Evolutionary conservation across 2,797 vertebrate genomes (phyloP).

Genomic region (Otolemur crassicaudatus): DNA sequence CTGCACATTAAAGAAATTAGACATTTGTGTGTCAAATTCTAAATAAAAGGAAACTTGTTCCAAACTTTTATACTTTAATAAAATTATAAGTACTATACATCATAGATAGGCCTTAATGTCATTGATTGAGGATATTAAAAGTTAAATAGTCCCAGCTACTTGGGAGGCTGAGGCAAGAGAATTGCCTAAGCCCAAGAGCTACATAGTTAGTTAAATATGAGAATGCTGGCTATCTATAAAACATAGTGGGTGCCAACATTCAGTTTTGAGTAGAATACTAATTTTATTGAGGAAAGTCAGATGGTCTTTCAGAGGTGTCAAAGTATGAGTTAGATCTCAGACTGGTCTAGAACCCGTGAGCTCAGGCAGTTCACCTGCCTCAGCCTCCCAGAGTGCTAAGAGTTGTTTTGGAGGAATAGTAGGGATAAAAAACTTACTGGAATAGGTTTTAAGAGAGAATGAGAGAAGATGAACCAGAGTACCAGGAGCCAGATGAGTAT

Average conservation of each 20-base stretch:
- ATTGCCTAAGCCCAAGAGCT: no score
- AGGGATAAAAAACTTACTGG: not conserved
- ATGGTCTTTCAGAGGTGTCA: not conserved
- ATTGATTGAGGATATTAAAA: conserved; percentile 10
- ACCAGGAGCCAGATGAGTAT: not conserved
- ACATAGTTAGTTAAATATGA: not conserved
- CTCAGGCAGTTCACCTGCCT: no score
- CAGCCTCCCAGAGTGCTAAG: no score
- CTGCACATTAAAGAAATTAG: not conserved
- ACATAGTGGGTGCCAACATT: not conserved
- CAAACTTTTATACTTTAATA: conserved; percentile 1
- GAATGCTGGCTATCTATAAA: not conserved
- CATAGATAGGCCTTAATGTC: not conserved
- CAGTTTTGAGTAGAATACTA: not conserved
- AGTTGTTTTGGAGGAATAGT: not conserved
- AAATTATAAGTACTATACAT: not conserved
- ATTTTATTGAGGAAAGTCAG: not conserved
- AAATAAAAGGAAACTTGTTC: not conserved
- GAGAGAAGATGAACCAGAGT: not conserved
- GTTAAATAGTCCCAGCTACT: not conserved
- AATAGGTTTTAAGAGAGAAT: not conserved
- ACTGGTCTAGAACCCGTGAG: no score
- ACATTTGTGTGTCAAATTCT: not conserved
- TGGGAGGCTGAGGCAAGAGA: no score
- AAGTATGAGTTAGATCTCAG: not conserved